Conservation (phyloP, 2,113 vertebrate species). For the Pungitius pungitius region DNA sequence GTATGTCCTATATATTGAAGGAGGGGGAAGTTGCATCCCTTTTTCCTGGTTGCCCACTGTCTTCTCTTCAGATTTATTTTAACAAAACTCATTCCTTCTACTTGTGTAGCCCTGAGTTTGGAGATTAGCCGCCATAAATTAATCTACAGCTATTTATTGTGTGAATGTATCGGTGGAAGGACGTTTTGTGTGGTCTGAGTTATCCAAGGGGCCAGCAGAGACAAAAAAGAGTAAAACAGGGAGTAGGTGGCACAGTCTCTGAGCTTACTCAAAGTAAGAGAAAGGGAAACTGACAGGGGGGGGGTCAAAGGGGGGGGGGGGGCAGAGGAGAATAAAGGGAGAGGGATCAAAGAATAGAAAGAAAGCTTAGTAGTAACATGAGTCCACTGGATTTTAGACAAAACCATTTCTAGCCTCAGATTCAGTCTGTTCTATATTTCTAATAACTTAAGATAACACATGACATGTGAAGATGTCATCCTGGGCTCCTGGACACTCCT, state of each 20-base stretch:
- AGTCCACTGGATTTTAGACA: slow-evolving; percentile 34
- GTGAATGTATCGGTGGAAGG: slow-evolving; percentile 3
- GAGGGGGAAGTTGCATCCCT: not conserved
- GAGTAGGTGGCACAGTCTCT: slow-evolving; percentile 1
- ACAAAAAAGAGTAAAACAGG: slow-evolving; percentile 21
- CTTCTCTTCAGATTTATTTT: not conserved
- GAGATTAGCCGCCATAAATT: slow-evolving; percentile 4
- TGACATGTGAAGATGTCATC: not conserved
- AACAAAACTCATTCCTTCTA: not conserved
- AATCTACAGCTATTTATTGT: slow-evolving; percentile 11
- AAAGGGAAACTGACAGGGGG: not conserved
- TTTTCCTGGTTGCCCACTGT: not conserved
- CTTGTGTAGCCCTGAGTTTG: not conserved
- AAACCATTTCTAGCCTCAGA: slow-evolving; percentile 12
- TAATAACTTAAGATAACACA: no score
- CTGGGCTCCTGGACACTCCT: not conserved
- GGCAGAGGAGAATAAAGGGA: slow-evolving; percentile 29
- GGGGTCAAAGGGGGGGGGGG: not conserved
- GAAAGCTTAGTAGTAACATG: slow-evolving; percentile 41
- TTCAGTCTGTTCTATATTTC: no score
- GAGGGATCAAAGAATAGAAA: slow-evolving; percentile 32
- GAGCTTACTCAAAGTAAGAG: not conserved
- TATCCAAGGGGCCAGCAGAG: not conserved
- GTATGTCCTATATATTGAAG: not conserved
- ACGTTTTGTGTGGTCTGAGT: slow-evolving; percentile 2